Base-by-base conservation (phyloP, 2,797 vertebrate genomes). In the Pseudochromis fuscus region DNA sequence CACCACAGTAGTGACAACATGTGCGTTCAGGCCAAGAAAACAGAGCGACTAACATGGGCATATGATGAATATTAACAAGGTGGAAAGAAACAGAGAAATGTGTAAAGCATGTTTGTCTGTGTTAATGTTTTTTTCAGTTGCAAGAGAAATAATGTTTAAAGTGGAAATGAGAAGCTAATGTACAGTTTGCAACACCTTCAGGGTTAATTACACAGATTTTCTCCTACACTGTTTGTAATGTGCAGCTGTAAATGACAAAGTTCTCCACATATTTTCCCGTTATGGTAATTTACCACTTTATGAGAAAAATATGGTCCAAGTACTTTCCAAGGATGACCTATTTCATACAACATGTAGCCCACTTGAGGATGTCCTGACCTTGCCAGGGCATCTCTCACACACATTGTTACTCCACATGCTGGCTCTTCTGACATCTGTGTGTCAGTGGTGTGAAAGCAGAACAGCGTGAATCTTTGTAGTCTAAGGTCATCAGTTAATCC, bases 401-500 rank as follows among this genome's bases (percentile, higher is more conserved):
- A 59, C 69, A 50, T 58, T 70, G 78, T 74, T 63, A 46, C 63
- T 28, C 67, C 75, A 61, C 84, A 83, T 72, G 73, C 56, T 79
- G 70, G 53, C 55, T 74, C 58, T 30, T 74, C 76, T 81, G 78
- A 88, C 85, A 86, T 84, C 82, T 74, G 66, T 56, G 76, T 82
- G 75, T 77, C 75, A 79, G 64, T 52, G 45, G 77, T 84, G 81
- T 84, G 82, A 85, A 78, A 74, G 60, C 67, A 67, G 48, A 83
- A 72, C 82, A 75, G 78, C 75, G 45, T 77, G 79, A 69, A 69
- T 77, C 68, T 82, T 81, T 82, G 49, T 59, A 55, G 61, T 75
- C 44, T 77, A 84, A 88, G 83, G 89, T 88, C 84, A 79, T 72
- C 49, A 30, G 38, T 62, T 71, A 81, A 78, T 71, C 55, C 61